Base-by-base conservation (phyloP, 2,888 invertebrate species). In the Caenorhabditis uteleia region DNA sequence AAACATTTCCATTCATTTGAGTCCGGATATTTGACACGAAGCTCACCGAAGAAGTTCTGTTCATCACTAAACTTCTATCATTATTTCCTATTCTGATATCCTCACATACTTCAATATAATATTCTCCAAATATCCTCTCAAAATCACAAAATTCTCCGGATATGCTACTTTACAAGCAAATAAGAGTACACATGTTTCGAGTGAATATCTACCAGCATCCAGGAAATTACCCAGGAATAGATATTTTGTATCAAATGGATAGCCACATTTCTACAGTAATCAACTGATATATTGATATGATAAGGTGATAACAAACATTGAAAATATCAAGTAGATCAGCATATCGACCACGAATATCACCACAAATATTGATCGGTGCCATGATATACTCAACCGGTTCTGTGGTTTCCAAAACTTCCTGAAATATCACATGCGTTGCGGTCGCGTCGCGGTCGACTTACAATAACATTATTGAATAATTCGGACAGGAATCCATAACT, bases 181-280 rank as follows among this genome's bases (percentile, higher is more conserved):
- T 36, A 64, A 29, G 5, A 64, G 25, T 3, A 64, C 64, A 16
- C 58, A 26, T 2, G 54, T 54, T 42, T 64, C 64, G 39, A 64
- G 21, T 14, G 39, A 43, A 45, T 34, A 68, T 18, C 34, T 53
- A 16, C 68, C 67, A 18, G 70, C 56, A 38, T 68, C 68, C 40
- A 70, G 45, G 26, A 70, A 42, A 43, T 74, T 70, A 18, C 74
- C 74, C 20, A 74, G 67, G 50, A 74, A 74, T 3, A 69, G 39
- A 44, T 74, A 74, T 18, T 70, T 70, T n/a, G 62, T 60, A 10
- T 70, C 59, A 47, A 70, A 74, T 20, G 74, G 74, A 67, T 64
- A 70, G 16, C 74, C 74, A 34, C 68, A 66, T 26, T 46, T 64
- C 67, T 74, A 33, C 29, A 53, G 21, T 36, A 29, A 7, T 14